Evolutionary conservation across 2,113 vertebrate genomes (phyloP).

Genomic region (Corvus moneduloides): DNA sequence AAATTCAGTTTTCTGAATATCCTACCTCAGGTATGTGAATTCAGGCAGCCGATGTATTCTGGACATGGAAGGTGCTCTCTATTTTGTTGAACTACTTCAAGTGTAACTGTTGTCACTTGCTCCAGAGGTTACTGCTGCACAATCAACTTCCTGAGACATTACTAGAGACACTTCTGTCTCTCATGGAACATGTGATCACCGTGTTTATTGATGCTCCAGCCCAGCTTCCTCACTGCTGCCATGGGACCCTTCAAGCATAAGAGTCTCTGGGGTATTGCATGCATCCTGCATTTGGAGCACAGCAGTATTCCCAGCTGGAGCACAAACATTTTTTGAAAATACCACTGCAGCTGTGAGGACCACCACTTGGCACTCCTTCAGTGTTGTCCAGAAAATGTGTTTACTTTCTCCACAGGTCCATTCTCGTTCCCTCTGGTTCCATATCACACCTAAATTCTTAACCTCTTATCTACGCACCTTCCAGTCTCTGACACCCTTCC

Average conservation of each 20-base stretch:
- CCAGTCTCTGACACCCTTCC: background rate
- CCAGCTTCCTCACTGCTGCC: background rate
- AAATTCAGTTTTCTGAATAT: background rate
- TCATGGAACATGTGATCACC: background rate
- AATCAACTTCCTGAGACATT: background rate
- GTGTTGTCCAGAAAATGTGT: background rate
- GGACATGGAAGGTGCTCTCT: background rate
- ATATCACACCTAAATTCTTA: background rate
- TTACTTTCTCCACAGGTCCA: background rate
- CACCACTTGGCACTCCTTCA: background rate
- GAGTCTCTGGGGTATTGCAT: background rate
- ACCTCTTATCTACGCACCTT: background rate
- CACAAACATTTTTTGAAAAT: background rate
- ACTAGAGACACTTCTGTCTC: background rate
- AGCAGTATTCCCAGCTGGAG: background rate
- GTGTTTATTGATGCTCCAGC: background rate
- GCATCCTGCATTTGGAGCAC: background rate
- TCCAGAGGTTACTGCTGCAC: background rate
- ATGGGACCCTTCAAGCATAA: background rate
- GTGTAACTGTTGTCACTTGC: background rate
- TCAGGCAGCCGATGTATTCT: background rate
- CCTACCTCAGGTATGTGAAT: background rate
- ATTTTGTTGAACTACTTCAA: background rate
- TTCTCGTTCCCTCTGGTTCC: background rate
- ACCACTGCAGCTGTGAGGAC: background rate